Conservation (phyloP, 2,113 vertebrate species). For the Megalops atlanticus region DNA sequence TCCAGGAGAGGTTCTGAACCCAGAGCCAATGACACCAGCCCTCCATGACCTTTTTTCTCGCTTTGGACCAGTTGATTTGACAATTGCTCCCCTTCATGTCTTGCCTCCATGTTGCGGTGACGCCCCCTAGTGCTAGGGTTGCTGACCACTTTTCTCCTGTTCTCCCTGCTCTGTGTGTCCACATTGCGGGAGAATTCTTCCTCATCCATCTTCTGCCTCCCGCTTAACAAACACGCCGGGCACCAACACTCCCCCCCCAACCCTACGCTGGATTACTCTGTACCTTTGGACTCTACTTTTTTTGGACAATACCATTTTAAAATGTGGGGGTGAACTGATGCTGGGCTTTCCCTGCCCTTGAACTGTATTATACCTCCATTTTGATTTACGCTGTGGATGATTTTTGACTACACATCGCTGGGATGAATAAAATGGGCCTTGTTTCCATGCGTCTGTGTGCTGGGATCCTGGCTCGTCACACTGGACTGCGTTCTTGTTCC, state of each 20-base stretch:
- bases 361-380: constrained; percentile 9
- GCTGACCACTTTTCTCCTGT: constrained; percentile 83
- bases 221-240: too few species aligned
- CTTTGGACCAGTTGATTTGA: constrained; percentile 58
- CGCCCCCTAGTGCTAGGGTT: constrained; percentile 72
- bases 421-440: constrained; percentile 55
- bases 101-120: constrained; percentile 69
- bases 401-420: background rate
- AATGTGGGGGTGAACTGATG: background rate
- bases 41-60: background rate
- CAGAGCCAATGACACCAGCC: background rate
- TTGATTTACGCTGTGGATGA: background rate
- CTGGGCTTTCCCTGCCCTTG: constrained; percentile 7
- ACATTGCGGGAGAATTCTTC: background rate
- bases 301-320: constrained; percentile 17
- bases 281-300: constrained; percentile 10
- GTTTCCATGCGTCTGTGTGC: constrained; percentile 48
- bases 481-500: constrained; percentile 31
- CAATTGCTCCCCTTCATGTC: constrained; percentile 68
- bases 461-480: constrained; percentile 45
- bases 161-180: constrained; percentile 65
- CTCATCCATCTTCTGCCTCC: constrained; percentile 36
- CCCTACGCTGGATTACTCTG: background rate
- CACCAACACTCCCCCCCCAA: background rate
- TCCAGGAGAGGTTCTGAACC: background rate